These are phyloP conservation scores for Arizona elegans DNA, from an alignment of 2,113 vertebrate species.

Conservation along the genomic window DNA sequence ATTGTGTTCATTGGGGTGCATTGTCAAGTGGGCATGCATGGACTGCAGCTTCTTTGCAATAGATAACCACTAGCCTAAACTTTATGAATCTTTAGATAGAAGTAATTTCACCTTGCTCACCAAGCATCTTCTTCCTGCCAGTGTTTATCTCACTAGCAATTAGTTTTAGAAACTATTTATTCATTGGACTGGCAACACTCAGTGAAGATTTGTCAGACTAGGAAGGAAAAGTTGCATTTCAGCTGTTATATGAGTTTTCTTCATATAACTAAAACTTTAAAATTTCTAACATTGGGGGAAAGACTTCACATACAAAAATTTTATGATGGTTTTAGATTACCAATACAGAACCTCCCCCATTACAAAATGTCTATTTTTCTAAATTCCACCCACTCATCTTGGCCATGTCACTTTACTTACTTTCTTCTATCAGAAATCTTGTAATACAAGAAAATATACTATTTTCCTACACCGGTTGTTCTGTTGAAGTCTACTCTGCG, in stretches of 20 bases:
- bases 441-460: background rate
- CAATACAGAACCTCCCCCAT: background rate
- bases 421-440: background rate
- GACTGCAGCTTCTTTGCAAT: background rate
- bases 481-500: background rate
- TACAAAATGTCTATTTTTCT: background rate
- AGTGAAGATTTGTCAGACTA: background rate
- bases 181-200: background rate
- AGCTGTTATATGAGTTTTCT: background rate
- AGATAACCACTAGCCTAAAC: background rate
- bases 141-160: background rate
- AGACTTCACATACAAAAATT: constrained; percentile 1
- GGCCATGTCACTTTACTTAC: background rate
- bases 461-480: background rate
- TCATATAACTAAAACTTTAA: background rate
- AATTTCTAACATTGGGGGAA: background rate
- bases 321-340: constrained; percentile 32
- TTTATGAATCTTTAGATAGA: background rate
- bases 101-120: background rate
- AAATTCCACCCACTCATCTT: background rate
- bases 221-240: background rate
- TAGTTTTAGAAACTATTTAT: background rate
- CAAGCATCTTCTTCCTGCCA: background rate
- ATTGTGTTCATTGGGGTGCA: background rate
- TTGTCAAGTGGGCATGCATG: background rate